Evolutionary conservation across 2,113 vertebrate genomes (phyloP).

Genomic region (Rafetus swinhoei): DNA sequence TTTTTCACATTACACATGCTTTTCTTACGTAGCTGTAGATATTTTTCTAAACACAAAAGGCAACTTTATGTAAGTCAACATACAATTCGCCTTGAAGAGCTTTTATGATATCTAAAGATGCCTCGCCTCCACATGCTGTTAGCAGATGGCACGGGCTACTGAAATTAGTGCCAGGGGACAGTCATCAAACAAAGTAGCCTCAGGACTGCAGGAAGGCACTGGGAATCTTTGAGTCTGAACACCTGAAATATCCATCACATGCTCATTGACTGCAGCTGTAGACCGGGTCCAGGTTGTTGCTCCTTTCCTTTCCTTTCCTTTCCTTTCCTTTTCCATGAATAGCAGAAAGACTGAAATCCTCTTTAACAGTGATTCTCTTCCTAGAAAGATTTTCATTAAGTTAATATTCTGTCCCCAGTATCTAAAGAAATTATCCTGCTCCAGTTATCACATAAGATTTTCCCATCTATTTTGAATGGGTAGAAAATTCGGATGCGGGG

Average conservation of each 20-base stretch:
- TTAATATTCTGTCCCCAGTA: neutral
- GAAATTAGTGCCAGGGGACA: neutral
- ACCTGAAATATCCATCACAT: neutral
- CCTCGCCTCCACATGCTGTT: accelerated
- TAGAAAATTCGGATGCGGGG: neutral
- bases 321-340: neutral
- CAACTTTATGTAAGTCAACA: neutral
- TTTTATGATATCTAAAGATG: neutral
- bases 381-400: neutral
- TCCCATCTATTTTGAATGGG: neutral
- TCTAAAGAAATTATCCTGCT: neutral
- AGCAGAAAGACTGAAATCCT: neutral
- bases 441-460: neutral
- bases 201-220: neutral
- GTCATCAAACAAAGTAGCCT: neutral
- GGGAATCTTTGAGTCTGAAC: neutral
- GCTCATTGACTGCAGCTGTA: neutral
- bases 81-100: neutral
- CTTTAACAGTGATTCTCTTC: neutral
- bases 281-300: no score
- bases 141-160: neutral
- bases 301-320: no score
- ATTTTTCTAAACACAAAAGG: neutral
- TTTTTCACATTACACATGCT: neutral
- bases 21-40: neutral